These are phyloP conservation scores for Syrphus vitripennis DNA, from an alignment of 2,888 invertebrate genomes.

Conservation along the genomic window DNA sequence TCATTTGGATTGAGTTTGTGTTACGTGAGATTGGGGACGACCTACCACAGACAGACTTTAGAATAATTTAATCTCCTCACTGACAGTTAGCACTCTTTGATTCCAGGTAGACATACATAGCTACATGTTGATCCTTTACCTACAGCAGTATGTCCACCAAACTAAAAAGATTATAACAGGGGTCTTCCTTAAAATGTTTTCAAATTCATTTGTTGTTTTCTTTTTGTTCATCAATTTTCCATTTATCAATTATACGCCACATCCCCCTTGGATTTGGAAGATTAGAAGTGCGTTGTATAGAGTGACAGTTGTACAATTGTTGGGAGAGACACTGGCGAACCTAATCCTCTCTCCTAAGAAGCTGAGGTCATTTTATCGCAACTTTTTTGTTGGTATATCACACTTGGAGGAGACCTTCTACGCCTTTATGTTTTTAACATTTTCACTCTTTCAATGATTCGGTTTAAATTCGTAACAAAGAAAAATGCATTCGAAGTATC, in stretches of 20 bases:
- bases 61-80: conserved; percentile 64
- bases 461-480: conserved; percentile 57
- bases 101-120: conserved; percentile 47
- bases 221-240: conserved; percentile 53
- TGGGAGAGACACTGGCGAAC: conserved; percentile 19
- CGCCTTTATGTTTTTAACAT: conserved; percentile 2
- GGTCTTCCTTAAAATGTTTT: conserved; percentile 9
- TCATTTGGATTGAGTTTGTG: conserved; percentile 48
- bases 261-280: conserved; percentile 50
- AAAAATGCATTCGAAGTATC: conserved; percentile 45
- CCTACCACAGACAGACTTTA: conserved; percentile 62
- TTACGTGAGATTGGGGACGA: conserved; percentile 44
- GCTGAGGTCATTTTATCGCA: conserved; percentile 52
- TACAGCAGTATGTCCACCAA: conserved; percentile 62
- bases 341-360: conserved; percentile 53
- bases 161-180: conserved; percentile 30
- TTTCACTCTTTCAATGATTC: conserved; percentile 26
- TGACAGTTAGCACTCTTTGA: conserved; percentile 65
- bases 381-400: conserved; percentile 25
- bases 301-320: conserved; percentile 39
- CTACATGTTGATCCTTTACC: conserved; percentile 29
- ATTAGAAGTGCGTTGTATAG: conserved; percentile 51
- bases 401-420: neutral
- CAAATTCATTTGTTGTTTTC: conserved; percentile 4
- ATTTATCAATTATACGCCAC: conserved; percentile 53